Base-by-base conservation (phyloP, 2,888 invertebrate species). In the Xiphydria camelus region DNA sequence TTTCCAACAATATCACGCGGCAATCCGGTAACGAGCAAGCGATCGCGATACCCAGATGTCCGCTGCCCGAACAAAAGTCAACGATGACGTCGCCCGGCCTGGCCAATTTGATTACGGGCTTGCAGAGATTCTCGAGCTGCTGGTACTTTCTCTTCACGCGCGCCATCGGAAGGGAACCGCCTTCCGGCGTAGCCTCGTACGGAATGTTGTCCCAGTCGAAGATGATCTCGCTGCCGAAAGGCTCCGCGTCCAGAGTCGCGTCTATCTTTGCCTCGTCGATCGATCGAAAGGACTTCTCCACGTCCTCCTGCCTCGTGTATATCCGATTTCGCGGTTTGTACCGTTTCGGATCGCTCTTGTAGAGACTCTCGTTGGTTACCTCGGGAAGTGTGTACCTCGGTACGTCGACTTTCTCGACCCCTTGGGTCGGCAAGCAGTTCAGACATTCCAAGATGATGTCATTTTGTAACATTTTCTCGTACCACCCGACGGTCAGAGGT, bases 61-160 rank as follows among this genome's bases (percentile, higher is more conserved):
- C 96, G 61, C 93, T 89, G 2, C 96, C 96, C 63, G 93, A 89
- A 72, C 96, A 96, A 76, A 96, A 96, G 73, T 97, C 96, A 0
- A 96, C 90, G 58, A 96, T 89, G 10, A 81, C 76, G 61, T 90
- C 83, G 0, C 84, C 83, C 0, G 80, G 72, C 59, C 79, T 79
- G 0, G 89, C 88, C 44, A 94, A 76, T 41, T 82, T 81, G n/a
- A 87, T 70, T 0, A 89, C 87, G 20, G 91, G 87, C 62, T 85
- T 83, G 12, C 85, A 85, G 58, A 96, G 78, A 72, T 90, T 94
- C 74, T 93, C 89, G 25, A 96, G 72, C 68, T 96, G 96, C 57
- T 93, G 85, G 22, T 88, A 86, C 78, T 96, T 96, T 38, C 92
- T 80, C 12, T 79, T 76, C 5, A 88, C 79, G 44, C 95, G 83